These are phyloP conservation scores for Axea sp. DNA, from an alignment of 2,888 invertebrate genomes.

Conservation along the genomic window DNA sequence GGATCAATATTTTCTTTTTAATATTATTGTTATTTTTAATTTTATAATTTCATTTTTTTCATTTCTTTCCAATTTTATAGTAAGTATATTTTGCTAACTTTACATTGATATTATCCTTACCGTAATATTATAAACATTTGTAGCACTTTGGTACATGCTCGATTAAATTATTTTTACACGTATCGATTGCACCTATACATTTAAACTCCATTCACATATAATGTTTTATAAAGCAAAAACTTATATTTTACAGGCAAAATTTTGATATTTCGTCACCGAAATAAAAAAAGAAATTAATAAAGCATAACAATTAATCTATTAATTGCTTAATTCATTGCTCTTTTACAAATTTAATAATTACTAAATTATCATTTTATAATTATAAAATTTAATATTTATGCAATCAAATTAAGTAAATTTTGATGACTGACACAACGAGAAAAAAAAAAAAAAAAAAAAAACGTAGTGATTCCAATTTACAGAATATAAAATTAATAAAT, in stretches of 20 bases:
- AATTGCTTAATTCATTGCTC: too few relatives aligned
- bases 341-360: too few relatives aligned
- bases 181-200: constrained; percentile 60
- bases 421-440: too few relatives aligned
- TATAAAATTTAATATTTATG: too few relatives aligned
- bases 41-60: too few relatives aligned
- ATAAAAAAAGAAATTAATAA: constrained; percentile 2
- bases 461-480: too few relatives aligned
- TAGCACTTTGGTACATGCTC: constrained; percentile 56
- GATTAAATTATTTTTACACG: constrained; percentile 60
- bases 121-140: constrained; percentile 54
- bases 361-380: too few relatives aligned
- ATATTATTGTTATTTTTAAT: too few relatives aligned
- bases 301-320: too few relatives aligned
- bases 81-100: constrained; percentile 28
- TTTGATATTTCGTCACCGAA: constrained; percentile 30
- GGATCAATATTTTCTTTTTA: too few relatives aligned
- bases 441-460: constrained; percentile 1
- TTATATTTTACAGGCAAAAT: constrained; percentile 30
- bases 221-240: constrained; percentile 22
- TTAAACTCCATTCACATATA: constrained; percentile 37
- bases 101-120: constrained; percentile 54
- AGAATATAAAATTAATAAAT: too few relatives aligned
- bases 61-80: constrained; percentile 40
- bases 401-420: too few relatives aligned